phyloP scores from a whole-genome alignment of 2,888 invertebrate species.

The Notocelia uddmanniana region DNA sequence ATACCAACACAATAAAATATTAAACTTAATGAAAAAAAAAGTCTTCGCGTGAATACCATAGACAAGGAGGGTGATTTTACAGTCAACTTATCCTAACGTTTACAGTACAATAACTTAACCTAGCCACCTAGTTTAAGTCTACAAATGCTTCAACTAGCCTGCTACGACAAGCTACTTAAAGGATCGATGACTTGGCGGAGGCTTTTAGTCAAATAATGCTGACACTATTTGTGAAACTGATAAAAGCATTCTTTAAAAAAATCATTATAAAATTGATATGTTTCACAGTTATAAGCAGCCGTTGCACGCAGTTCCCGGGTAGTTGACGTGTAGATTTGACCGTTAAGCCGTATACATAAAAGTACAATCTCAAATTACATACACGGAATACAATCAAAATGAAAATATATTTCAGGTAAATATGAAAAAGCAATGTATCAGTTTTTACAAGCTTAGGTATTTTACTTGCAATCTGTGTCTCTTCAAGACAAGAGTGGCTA shows the following conservation, averaged over 20 bases:
- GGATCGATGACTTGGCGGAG: slow-evolving; percentile 46
- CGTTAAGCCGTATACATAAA: not conserved
- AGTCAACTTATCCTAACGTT: slow-evolving; percentile 65
- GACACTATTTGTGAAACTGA: not conserved
- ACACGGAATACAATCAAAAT: not conserved
- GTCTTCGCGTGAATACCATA: slow-evolving; percentile 59
- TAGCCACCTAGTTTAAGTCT: slow-evolving; percentile 75
- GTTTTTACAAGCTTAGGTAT: too few species aligned
- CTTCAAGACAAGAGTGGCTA: too few species aligned
- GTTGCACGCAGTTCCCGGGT: slow-evolving; percentile 21
- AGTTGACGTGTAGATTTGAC: slow-evolving; percentile 7
- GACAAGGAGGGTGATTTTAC: slow-evolving; percentile 60
- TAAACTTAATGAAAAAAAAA: slow-evolving; percentile 52
- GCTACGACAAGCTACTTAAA: slow-evolving; percentile 78
- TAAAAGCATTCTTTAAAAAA: not conserved
- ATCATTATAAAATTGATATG: slow-evolving; percentile 34
- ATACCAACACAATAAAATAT: slow-evolving; percentile 53
- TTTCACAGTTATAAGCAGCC: slow-evolving; percentile 15
- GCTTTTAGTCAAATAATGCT: slow-evolving; percentile 13
- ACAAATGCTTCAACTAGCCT: slow-evolving; percentile 85
- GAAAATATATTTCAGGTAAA: not conserved
- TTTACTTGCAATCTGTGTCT: too few species aligned
- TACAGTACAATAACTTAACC: slow-evolving; percentile 54
- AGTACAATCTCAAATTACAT: slow-evolving; percentile 10
- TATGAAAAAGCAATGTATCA: not conserved